Conservation (phyloP, 2,888 invertebrate species). For the Quadroppia sp. region DNA sequence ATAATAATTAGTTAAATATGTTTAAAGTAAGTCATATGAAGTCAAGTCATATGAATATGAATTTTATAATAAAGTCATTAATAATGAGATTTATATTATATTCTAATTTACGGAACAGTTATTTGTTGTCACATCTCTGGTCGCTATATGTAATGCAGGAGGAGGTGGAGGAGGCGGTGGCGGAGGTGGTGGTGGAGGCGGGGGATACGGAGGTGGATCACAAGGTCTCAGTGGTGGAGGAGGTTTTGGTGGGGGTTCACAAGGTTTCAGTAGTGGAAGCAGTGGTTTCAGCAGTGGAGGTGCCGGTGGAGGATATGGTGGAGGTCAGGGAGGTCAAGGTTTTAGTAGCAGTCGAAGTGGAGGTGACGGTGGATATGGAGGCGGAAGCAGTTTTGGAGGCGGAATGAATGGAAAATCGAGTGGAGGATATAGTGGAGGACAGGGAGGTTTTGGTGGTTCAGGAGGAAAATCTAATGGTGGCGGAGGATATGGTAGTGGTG, state of each 20-base stretch:
- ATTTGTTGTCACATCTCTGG: slow-evolving; percentile 28
- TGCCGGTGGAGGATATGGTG: too few relatives aligned
- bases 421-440: too few relatives aligned
- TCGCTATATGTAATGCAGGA: slow-evolving; percentile 1
- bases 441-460: too few relatives aligned
- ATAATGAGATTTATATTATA: background rate
- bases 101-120: background rate
- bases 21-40: background rate
- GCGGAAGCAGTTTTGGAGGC: too few relatives aligned
- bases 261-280: background rate
- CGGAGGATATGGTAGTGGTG: too few relatives aligned
- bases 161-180: slow-evolving; percentile 41
- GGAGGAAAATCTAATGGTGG: too few relatives aligned
- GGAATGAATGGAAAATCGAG: too few relatives aligned
- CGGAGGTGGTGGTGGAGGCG: slow-evolving; percentile 21
- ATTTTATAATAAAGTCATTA: too few relatives aligned
- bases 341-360: too few relatives aligned
- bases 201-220: background rate
- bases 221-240: background rate
- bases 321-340: background rate
- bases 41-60: too few relatives aligned
- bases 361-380: too few relatives aligned
- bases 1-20: background rate
- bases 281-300: slow-evolving; percentile 38
- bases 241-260: background rate